Evolutionary conservation across 2,113 vertebrate species (phyloP).

Genomic region (Heterotilapia buettikoferi): DNA sequence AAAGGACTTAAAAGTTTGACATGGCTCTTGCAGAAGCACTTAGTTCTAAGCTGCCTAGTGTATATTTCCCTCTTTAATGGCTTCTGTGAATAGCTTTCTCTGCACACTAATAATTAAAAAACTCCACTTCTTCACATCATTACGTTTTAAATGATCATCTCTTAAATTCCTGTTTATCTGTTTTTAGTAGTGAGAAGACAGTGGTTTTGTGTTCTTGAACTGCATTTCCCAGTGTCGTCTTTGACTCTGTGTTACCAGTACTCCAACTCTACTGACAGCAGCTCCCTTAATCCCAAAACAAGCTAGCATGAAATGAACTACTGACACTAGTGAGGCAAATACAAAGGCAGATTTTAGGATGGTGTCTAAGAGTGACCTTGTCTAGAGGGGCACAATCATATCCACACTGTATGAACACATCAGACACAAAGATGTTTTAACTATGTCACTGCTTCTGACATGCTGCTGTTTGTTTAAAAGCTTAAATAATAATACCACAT

Average conservation of each 20-base stretch:
- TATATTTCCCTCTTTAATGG: constrained; percentile 50
- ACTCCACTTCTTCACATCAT: constrained; percentile 12
- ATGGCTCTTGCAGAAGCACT: constrained; percentile 49
- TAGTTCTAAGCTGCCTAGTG: constrained; percentile 42
- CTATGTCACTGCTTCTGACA: neutral
- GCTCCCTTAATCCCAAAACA: constrained; percentile 6
- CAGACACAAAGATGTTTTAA: neutral
- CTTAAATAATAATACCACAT: neutral
- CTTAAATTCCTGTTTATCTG: constrained; percentile 15
- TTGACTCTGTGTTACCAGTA: neutral
- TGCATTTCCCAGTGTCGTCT: constrained; percentile 4
- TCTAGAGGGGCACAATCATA: neutral
- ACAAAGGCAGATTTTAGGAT: neutral
- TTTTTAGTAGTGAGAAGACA: neutral
- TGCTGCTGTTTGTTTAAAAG: neutral
- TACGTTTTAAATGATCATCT: constrained; percentile 30
- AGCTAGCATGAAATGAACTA: neutral
- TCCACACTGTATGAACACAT: neutral
- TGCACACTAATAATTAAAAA: constrained; percentile 39
- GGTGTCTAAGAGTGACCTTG: neutral
- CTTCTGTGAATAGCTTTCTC: constrained; percentile 32
- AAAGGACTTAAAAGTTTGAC: constrained; percentile 55
- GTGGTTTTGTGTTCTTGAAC: neutral
- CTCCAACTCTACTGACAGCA: neutral
- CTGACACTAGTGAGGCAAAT: neutral